Base-by-base conservation (phyloP, 2,797 vertebrate species). In the Knipowitschia caucasica region DNA sequence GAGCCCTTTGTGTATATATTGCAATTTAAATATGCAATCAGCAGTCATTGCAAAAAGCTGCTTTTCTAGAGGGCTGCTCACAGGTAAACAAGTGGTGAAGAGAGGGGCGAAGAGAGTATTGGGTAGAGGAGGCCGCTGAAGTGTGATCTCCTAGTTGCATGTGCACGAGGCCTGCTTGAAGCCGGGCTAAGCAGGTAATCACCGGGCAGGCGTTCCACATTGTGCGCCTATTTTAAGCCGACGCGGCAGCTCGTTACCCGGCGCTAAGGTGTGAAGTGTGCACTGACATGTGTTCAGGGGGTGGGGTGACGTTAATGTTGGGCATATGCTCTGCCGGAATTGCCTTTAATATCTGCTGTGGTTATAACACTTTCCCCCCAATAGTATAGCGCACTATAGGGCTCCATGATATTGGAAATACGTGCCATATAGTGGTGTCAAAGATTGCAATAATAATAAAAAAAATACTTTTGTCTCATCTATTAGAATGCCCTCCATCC, bases 241-340 rank as follows among this genome's bases (percentile, higher is more conserved):
- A 35, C 52, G 31, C 64, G 61, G 58, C 67, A 61, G 59, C 69
- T 69, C 71, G 68, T 67, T 75, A 66, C 62, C 65, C 49, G 12
- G 51, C 39, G 56, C 53, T 30, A 20, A 35, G 62, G 69, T 81
- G 78, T 75, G 79, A 80, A 81, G 76, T 76, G 78, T 71, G 71
- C 70, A 53, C 53, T 67, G 73, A 75, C 76, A 78, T 78, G 70
- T 82, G 80, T 78, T 75, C 35, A 55, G 67, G 54, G 60, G 76
- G 76, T 46, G 53, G 70, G 61, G 65, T 74, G 75, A 71, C 59
- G 62, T 42, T 7, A 24, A 36, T 20, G 39, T 69, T 56, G 14
- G 38, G 56, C 62, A 70, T 67, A 65, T 66, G 62, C 49, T 54
- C 4, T 4, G 33, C 40, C 60, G 23, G 56, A 71, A 53, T 68